phyloP scores from a whole-genome alignment of 2,888 invertebrate species.

The Blera fallax region DNA sequence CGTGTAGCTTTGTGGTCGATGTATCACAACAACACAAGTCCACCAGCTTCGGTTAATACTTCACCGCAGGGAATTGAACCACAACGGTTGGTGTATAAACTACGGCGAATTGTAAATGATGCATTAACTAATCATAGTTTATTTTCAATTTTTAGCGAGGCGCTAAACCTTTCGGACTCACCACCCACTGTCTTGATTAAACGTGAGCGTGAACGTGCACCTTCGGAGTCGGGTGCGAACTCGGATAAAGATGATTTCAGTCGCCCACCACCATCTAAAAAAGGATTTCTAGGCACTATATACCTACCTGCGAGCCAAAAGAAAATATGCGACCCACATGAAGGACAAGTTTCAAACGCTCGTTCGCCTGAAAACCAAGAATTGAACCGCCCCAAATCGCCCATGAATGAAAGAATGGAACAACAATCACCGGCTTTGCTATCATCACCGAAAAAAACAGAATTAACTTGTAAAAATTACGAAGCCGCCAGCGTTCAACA shows the following conservation, averaged over 20 bases:
- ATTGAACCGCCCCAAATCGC: constrained; percentile 9
- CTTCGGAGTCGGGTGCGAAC: constrained; percentile 68
- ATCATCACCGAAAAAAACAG: constrained; percentile 28
- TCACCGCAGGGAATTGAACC: constrained; percentile 81
- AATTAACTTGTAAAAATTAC: not conserved
- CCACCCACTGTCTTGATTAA: constrained; percentile 83
- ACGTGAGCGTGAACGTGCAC: constrained; percentile 83
- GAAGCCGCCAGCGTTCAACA: constrained; percentile 55
- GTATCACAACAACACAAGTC: constrained; percentile 87
- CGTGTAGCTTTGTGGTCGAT: constrained; percentile 92
- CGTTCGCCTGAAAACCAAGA: constrained; percentile 15
- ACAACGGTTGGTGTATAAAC: constrained; percentile 79
- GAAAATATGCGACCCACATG: no score
- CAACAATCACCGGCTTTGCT: not conserved
- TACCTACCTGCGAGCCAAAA: constrained; percentile 75
- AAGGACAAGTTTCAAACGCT: no score
- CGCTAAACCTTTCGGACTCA: constrained; percentile 90
- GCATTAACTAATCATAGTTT: constrained; percentile 51
- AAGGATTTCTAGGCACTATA: constrained; percentile 77
- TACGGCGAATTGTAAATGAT: constrained; percentile 51
- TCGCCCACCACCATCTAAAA: constrained; percentile 86
- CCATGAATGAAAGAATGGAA: no score
- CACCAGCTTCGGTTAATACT: constrained; percentile 82
- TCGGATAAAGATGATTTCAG: constrained; percentile 78
- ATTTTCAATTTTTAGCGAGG: constrained; percentile 84